Evolutionary conservation across 2,888 invertebrate species (phyloP).

Genomic region (Synergus gifuensis): DNA sequence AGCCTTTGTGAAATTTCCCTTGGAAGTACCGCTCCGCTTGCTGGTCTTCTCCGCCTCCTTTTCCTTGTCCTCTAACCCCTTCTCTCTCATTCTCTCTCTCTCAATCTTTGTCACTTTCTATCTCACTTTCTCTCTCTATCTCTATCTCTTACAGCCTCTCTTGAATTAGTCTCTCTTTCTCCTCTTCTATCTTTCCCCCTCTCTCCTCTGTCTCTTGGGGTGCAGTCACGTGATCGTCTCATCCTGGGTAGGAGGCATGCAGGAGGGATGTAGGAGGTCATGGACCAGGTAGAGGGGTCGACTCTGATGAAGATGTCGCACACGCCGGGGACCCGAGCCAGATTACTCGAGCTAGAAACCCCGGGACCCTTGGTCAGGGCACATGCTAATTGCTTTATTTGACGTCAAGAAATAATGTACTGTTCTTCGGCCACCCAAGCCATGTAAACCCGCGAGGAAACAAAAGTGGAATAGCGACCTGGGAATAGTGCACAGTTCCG

Average conservation of each 20-base stretch:
- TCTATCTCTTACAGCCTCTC: conserved; percentile 39
- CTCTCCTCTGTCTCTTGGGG: conserved; percentile 47
- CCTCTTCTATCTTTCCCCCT: conserved; percentile 42
- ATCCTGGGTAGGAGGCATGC: conserved; percentile 49
- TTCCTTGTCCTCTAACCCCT: conserved; percentile 46
- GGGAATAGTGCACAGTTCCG: conserved; percentile 50
- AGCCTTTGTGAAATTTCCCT: conserved; percentile 76
- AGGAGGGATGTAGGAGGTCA: conserved; percentile 45
- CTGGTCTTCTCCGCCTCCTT: conserved; percentile 60
- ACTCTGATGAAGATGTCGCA: conserved; percentile 78
- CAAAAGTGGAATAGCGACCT: conserved; percentile 52
- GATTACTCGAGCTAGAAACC: conserved; percentile 73
- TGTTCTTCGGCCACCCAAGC: conserved; percentile 56
- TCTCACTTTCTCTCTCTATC: conserved; percentile 44
- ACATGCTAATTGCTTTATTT: conserved; percentile 78
- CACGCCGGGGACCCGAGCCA: conserved; percentile 75
- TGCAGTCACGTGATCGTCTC: conserved; percentile 64
- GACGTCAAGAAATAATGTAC: conserved; percentile 77
- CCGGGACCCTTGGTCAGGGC: conserved; percentile 74
- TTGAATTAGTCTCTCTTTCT: conserved; percentile 46
- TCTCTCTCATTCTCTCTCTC: conserved; percentile 48
- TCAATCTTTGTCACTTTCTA: conserved; percentile 46
- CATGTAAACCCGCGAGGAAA: conserved; percentile 62
- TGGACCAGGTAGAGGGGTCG: conserved; percentile 53
- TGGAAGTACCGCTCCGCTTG: conserved; percentile 70